Evolutionary conservation across 2,888 invertebrate species (phyloP), one percentile per base, ranked within the genome.

Genomic region (Heliconius sara): DNA sequence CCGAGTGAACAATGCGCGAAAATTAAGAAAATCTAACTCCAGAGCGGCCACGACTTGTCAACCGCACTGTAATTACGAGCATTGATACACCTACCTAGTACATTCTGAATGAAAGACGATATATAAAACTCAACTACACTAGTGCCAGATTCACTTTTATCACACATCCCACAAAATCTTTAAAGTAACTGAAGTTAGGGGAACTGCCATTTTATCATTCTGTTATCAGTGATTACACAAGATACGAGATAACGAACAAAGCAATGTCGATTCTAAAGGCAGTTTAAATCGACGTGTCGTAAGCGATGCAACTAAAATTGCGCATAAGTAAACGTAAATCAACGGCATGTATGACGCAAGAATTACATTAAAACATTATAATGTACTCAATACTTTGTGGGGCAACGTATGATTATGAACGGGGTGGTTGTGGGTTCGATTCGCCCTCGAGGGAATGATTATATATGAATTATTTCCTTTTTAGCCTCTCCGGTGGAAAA

Each of bases 51-150:
- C n/a, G n/a, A 60, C 3, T n/a, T n/a, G n/a, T 60, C 60, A 4
- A n/a, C 4, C n/a, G 9, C 22, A n/a, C n/a, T 70, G 22, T 22
- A 25, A 71, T 3, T 25, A 9, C 27, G 9, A 71, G 5, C 22
- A 43, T 25, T 3, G 3, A 25, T 39, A 19, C 43, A 91, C 91
- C 76, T 85, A 92, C 93, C 89, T 80, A 90, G 83, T 65, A 91
- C 85, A 82, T 90, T 92, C 83, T 91, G 90, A 81, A 91, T 83
- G 80, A 92, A 84, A 83, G 88, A 87, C n/a, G 89, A 87, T 76
- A 91, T 85, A 83, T 92, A 92, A 83, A 91, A 91, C 57, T 92
- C 93, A 43, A 92, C 78, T n/a, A 92, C 88, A 84, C 84, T 70
- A 70, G 12, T 90, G 25, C 86, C 87, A 77, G 86, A 87, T 76